phyloP scores from a whole-genome alignment of 2,888 invertebrate species.

The Sisyra terminalis region DNA sequence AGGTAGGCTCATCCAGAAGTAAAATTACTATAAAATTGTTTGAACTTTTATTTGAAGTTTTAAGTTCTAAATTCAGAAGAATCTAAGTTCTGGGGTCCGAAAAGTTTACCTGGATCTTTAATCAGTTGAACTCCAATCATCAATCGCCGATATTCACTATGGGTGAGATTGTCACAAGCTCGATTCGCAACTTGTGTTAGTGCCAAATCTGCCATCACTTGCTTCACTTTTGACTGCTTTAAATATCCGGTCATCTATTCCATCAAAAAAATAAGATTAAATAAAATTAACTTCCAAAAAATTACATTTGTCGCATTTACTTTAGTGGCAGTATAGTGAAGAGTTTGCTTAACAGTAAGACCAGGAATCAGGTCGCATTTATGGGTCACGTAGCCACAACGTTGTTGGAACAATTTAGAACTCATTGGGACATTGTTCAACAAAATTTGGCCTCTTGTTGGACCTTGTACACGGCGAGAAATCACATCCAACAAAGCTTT shows the following conservation, averaged over 20 bases:
- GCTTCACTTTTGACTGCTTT: conserved; percentile 72
- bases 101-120: conserved; percentile 69
- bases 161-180: conserved; percentile 66
- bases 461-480: conserved; percentile 59
- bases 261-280: conserved; percentile 6
- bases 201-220: conserved; percentile 86
- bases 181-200: conserved; percentile 78
- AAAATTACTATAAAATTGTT: conserved; percentile 48
- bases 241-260: conserved; percentile 52
- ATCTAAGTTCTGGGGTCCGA: not conserved
- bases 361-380: conserved; percentile 72
- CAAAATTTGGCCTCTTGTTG: conserved; percentile 75
- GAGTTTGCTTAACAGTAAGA: conserved; percentile 73
- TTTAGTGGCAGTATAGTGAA: conserved; percentile 64
- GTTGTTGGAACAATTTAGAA: conserved; percentile 63
- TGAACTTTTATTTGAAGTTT: not conserved
- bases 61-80: not conserved
- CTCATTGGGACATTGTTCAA: conserved; percentile 77
- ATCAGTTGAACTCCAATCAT: conserved; percentile 86
- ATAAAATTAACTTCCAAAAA: not conserved
- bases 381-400: conserved; percentile 79
- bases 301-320: conserved; percentile 24
- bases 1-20: conserved; percentile 84
- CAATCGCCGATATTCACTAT: conserved; percentile 78
- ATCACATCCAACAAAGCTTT: conserved; percentile 87